Conservation (phyloP, 1,140 invertebrate genomes). For the Mycetomoellerius zeteki region DNA sequence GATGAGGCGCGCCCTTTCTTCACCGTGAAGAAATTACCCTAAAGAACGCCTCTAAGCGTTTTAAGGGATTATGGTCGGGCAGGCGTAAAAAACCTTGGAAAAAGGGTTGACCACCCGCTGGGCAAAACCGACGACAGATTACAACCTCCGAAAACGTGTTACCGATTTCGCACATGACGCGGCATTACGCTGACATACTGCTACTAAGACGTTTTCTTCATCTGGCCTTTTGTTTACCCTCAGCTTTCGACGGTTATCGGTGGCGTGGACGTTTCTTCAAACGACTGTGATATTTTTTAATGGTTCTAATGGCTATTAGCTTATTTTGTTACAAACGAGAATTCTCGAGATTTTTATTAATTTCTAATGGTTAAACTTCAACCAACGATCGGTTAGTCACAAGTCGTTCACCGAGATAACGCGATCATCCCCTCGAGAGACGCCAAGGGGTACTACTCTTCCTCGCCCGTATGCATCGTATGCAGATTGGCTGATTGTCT, state of each 20-base stretch:
- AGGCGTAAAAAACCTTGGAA: constrained; percentile 79
- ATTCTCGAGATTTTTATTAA: not conserved
- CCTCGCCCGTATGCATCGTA: constrained; percentile 70
- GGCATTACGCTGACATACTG: not conserved
- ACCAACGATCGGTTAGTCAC: constrained; percentile 15
- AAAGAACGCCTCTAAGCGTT: constrained; percentile 81
- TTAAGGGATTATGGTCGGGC: constrained; percentile 81
- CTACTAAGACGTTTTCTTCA: not conserved
- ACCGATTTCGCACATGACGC: constrained; percentile 40
- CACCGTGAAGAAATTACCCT: constrained; percentile 82
- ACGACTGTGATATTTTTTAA: not conserved
- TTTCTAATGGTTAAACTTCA: constrained; percentile 2
- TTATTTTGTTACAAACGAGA: not conserved
- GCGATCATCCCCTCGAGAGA: constrained; percentile 64
- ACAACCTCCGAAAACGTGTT: constrained; percentile 74
- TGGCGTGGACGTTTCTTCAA: not conserved
- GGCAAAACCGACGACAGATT: constrained; percentile 78
- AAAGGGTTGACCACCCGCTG: constrained; percentile 82
- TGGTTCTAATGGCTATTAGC: not conserved
- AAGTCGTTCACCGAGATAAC: constrained; percentile 56
- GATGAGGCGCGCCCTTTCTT: constrained; percentile 46
- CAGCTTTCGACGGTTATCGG: not conserved
- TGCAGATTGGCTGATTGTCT: constrained; percentile 80
- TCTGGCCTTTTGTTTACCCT: not conserved
- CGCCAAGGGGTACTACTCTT: constrained; percentile 35